A percentile compares a stretch with the other conserved stretches of the same genome.
Conservation (phyloP, 2,888 invertebrate species). For the Drosophila dives region DNA sequence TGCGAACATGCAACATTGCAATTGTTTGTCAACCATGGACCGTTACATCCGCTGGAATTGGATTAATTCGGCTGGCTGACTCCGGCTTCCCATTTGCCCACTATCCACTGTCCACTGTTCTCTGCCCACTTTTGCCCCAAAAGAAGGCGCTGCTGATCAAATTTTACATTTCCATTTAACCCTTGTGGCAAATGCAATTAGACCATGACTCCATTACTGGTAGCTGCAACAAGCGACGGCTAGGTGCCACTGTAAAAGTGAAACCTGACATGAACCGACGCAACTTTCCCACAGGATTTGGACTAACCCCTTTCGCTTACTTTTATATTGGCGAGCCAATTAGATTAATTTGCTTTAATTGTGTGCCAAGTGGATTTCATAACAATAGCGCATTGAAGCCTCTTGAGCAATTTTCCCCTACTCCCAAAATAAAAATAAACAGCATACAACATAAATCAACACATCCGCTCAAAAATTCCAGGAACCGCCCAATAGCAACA, state of each 20-base stretch:
- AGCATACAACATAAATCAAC: constrained; percentile 76
- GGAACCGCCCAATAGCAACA: constrained; percentile 68
- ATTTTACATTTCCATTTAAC: constrained; percentile 75
- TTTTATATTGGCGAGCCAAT: constrained; percentile 32
- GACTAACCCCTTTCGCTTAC: constrained; percentile 35
- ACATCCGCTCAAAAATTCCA: constrained; percentile 74
- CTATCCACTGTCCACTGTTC: constrained; percentile 6
- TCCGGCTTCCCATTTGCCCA: constrained; percentile 13
- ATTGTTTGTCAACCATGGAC: constrained; percentile 83
- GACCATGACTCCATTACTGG: constrained; percentile 74
- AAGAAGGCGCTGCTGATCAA: constrained; percentile 46
- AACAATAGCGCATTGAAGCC: constrained; percentile 40
- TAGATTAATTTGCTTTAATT: constrained; percentile 68
- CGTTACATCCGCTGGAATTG: constrained; percentile 83
- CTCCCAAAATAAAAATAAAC: constrained; percentile 14
- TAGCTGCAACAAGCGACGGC: neutral
- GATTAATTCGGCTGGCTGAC: constrained; percentile 67
- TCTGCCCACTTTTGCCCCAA: neutral
- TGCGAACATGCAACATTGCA: constrained; percentile 62
- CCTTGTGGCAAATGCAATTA: constrained; percentile 77
- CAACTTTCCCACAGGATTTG: constrained; percentile 70
- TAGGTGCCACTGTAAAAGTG: constrained; percentile 43
- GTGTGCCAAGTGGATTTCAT: constrained; percentile 43
- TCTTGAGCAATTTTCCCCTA: constrained; percentile 62
- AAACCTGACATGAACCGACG: constrained; percentile 28